Base-by-base conservation (phyloP, 2,797 vertebrate species). In the Sebastes alutus region DNA sequence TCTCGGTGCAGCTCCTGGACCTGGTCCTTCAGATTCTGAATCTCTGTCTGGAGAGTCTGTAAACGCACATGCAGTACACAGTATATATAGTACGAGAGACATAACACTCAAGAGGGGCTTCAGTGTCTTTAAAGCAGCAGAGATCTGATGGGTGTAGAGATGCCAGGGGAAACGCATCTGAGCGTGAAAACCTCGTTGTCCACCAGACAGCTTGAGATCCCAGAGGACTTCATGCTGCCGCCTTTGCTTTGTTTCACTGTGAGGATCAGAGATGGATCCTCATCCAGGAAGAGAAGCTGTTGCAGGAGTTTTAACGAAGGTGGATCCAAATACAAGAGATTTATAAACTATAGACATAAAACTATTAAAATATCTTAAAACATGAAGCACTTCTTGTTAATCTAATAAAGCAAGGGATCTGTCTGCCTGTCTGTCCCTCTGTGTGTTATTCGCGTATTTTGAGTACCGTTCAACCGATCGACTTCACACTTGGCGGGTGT, bases 1-100 rank as follows among this genome's bases (percentile, higher is more conserved):
- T 99, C 98, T 0, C 97, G 93, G 89, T 98, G 98, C 88, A 99
- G 87, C 88, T 97, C 97, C 94, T 99, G 98, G 27, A 98, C 97
- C 94, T 98, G 97, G 82, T 99, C 97, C 93, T 99, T 98, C 91
- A 99, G 91, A 77, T 83, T 95, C 95, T 98, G 97, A 27, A 97
- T 95, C 87, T 98, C 97, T 0, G 78, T 92, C 91, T 98, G 98
- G 35, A 99, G 96, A 73, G 78, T 92, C 98, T 99, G 83, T 16
- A 68, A 46, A 72, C 52, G 77, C 35, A 77, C 8, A 60, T 20
- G 23, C n/a, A 38, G 38, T 12, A 74, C 13, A 78, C 64, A 66
- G 7, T 33, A 72, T 7, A 64, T 4, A 64, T 1, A 22, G 61
- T 12, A 11, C 62, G 11, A 11, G 20, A 30, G 23, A 80, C 22